A percentile compares a stretch with the other conserved stretches of the same genome.
phyloP scores from a whole-genome alignment of 2,113 vertebrate species.

The Ameiurus melas region DNA sequence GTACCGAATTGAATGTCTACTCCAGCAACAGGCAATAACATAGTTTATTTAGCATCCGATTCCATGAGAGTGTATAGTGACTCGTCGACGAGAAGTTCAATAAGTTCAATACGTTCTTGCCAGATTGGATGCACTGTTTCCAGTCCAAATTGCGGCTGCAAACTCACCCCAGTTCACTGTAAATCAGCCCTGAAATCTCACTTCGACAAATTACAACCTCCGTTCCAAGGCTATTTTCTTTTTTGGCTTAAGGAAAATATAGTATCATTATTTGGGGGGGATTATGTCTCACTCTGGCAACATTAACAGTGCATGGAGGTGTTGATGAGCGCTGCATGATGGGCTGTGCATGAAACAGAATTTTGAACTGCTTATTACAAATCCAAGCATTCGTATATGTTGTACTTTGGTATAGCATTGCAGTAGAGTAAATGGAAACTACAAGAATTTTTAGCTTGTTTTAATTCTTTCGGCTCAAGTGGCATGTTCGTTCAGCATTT shows the following conservation, averaged over 20 bases:
- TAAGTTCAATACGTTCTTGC: constrained; percentile 13
- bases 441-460: background rate
- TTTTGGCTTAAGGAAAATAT: background rate
- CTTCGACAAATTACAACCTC: constrained; percentile 28
- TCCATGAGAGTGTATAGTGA: background rate
- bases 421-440: background rate
- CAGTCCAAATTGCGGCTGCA: constrained; percentile 4
- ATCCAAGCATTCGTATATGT: background rate
- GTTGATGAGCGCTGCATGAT: background rate
- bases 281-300: background rate
- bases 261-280: background rate
- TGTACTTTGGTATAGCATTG: background rate
- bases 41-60: background rate
- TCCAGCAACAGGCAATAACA: background rate
- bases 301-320: background rate
- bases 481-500: background rate
- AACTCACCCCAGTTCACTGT: constrained; percentile 12
- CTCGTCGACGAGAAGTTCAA: too few species aligned
- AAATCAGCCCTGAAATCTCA: constrained; percentile 26
- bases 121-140: constrained; percentile 22
- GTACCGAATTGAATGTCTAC: background rate
- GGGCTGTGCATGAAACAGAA: background rate
- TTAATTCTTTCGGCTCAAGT: background rate
- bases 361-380: background rate
- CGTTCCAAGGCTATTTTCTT: constrained; percentile 16